Evolutionary conservation across 2,797 vertebrate species (phyloP).

Genomic region (Alauda arvensis): DNA sequence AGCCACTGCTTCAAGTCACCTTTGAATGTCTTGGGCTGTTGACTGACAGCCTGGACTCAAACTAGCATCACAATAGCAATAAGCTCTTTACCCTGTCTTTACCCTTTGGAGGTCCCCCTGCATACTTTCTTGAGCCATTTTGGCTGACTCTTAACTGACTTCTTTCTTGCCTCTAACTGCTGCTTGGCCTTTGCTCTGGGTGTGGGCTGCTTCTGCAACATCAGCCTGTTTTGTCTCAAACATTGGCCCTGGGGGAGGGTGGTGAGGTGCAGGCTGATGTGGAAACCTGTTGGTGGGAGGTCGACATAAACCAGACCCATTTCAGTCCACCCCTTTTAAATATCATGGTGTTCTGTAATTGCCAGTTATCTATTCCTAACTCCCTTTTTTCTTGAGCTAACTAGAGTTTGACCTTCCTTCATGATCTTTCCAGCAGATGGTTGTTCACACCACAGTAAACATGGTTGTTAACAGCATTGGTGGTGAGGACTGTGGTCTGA

Average conservation of each 20-base stretch:
- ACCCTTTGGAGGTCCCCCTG: neutral
- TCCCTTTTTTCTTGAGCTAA: neutral
- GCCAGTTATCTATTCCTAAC: neutral
- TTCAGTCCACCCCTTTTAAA: neutral
- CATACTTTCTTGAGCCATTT: neutral
- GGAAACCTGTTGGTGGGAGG: neutral
- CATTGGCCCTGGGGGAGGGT: neutral
- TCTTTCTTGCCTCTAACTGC: neutral
- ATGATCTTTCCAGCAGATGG: neutral
- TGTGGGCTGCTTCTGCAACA: neutral
- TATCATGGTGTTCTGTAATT: neutral
- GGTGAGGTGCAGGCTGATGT: neutral
- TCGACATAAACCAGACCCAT: neutral
- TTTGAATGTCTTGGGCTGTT: neutral
- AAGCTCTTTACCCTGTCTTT: neutral
- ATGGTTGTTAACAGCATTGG: neutral
- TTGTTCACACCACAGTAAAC: neutral
- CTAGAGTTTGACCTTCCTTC: neutral
- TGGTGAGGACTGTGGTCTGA: neutral
- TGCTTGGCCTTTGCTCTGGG: neutral
- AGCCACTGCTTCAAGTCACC: neutral
- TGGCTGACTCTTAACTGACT: neutral
- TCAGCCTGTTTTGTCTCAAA: neutral
- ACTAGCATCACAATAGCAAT: neutral
- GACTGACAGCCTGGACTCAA: neutral